Conservation (phyloP, 2,888 invertebrate species). For the Kuschelorhynchus macadamiae region DNA sequence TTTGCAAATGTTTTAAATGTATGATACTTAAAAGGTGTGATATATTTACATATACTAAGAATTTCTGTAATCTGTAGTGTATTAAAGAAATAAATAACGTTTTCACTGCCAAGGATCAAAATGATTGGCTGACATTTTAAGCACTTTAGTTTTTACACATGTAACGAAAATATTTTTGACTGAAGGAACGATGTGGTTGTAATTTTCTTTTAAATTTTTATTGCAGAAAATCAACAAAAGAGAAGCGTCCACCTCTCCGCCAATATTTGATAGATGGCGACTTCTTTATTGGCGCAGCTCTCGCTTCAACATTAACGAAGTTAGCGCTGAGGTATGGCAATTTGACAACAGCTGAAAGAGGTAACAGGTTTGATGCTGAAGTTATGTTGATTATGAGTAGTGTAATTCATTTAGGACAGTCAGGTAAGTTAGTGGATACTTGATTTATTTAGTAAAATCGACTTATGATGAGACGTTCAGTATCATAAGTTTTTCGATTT, state of each 20-base stretch:
- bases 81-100: too few relatives aligned
- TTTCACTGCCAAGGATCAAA: too few relatives aligned
- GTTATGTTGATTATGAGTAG: constrained; percentile 91
- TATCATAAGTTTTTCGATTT: neutral
- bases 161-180: too few relatives aligned
- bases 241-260: constrained; percentile 84
- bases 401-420: constrained; percentile 88
- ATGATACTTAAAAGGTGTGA: too few relatives aligned
- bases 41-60: too few relatives aligned
- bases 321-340: constrained; percentile 82
- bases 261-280: constrained; percentile 94
- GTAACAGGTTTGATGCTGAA: constrained; percentile 79
- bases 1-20: too few relatives aligned
- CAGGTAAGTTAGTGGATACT: too few relatives aligned
- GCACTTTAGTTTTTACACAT: too few relatives aligned
- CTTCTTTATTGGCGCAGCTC: constrained; percentile 94
- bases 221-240: constrained; percentile 73
- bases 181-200: too few relatives aligned
- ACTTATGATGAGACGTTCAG: neutral
- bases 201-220: neutral
- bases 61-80: too few relatives aligned
- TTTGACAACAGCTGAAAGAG: constrained; percentile 65
- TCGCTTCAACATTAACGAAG: constrained; percentile 93
- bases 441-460: constrained; percentile 11
- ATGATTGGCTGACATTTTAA: too few relatives aligned